Percentiles rank a stretch among this genome's conserved stretches.
These are phyloP conservation scores for Fundulus diaphanus DNA, from an alignment of 2,797 vertebrate species.

Conservation along the genomic window DNA sequence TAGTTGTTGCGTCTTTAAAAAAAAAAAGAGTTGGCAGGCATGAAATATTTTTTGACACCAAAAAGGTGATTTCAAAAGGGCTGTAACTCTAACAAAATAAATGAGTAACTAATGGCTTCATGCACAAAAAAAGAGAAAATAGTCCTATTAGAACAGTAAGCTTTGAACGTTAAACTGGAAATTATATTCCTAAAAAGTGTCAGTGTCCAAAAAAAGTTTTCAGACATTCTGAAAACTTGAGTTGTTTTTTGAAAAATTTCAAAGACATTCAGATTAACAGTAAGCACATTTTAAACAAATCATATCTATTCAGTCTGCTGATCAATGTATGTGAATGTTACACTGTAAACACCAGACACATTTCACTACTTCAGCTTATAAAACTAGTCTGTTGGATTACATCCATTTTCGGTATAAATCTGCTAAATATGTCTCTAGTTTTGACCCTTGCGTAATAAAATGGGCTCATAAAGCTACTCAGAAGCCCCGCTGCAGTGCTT, in stretches of 20 bases:
- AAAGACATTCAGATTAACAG: background rate
- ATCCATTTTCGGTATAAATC: constrained; percentile 15
- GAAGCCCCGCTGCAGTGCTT: constrained; percentile 27
- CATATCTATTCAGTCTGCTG: constrained; percentile 19
- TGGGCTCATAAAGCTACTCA: constrained; percentile 4
- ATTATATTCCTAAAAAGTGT: background rate
- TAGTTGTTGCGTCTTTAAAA: background rate
- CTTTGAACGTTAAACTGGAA: background rate
- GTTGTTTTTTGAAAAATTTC: background rate
- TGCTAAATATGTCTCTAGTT: background rate
- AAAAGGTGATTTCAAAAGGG: background rate
- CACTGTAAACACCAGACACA: constrained; percentile 27
- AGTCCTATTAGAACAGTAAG: background rate
- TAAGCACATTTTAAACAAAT: background rate
- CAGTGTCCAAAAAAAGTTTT: background rate
- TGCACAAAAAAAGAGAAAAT: background rate
- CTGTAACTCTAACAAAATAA: background rate
- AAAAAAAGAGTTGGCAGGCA: background rate
- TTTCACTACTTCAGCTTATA: constrained; percentile 33
- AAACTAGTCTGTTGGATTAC: constrained; percentile 31
- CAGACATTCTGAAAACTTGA: background rate
- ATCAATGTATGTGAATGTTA: constrained; percentile 16
- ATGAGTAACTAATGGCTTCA: background rate
- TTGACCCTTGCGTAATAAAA: background rate
- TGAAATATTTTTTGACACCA: background rate